A percentile compares a stretch with the other conserved stretches of the same genome.
phyloP scores from a whole-genome alignment of 2,113 vertebrate genomes.

The Noctilio leporinus region DNA sequence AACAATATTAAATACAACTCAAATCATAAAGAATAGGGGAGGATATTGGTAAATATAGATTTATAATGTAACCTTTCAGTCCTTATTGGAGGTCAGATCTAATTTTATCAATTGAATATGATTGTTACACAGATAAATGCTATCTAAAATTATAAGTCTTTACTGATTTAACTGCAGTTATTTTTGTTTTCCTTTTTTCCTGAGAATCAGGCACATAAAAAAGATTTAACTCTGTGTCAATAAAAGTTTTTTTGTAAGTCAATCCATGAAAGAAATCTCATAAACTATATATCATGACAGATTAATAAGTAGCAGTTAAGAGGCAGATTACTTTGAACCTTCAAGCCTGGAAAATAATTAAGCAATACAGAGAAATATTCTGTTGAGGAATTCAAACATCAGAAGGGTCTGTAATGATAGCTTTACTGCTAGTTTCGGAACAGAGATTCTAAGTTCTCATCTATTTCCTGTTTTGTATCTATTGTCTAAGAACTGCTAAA shows the following conservation, averaged over 20 bases:
- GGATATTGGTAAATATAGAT: slow-evolving; percentile 22
- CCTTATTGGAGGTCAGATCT: slow-evolving; percentile 54
- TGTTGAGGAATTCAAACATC: slow-evolving; percentile 30
- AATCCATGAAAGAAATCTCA: background rate
- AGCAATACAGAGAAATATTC: slow-evolving; percentile 39
- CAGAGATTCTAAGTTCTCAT: background rate
- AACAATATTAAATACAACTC: slow-evolving; percentile 54
- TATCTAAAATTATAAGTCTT: slow-evolving; percentile 53
- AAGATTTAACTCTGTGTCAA: slow-evolving; percentile 14
- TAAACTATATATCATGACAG: slow-evolving; percentile 26
- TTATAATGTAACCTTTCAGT: slow-evolving; percentile 66
- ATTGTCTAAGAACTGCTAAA: slow-evolving; percentile 32
- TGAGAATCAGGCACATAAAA: background rate
- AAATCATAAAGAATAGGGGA: slow-evolving; percentile 28
- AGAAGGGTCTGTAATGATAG: background rate
- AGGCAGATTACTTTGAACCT: slow-evolving; percentile 23
- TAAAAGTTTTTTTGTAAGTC: slow-evolving; percentile 35
- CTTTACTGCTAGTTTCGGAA: slow-evolving; percentile 30
- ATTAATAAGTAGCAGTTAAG: slow-evolving; percentile 44
- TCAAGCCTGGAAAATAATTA: slow-evolving; percentile 46
- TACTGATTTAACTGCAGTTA: slow-evolving; percentile 16
- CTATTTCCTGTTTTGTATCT: slow-evolving; percentile 1
- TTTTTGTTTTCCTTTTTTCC: background rate
- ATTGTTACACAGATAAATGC: slow-evolving; percentile 15
- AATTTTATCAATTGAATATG: slow-evolving; percentile 42